Evolutionary conservation across 1,140 invertebrate genomes (phyloP).

Genomic region (Drosophila kohkoa): DNA sequence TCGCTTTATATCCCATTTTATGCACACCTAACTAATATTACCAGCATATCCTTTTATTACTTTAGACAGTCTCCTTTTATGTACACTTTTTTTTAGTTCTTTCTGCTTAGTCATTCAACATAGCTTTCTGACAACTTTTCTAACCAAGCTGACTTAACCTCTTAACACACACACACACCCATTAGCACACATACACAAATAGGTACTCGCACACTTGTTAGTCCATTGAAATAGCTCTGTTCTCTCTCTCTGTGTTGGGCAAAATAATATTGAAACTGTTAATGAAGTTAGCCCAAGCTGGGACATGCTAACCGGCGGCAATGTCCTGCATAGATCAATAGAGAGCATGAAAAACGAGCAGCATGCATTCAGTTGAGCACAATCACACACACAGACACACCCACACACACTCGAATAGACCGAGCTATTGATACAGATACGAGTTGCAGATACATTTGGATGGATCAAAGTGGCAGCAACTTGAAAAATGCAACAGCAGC

Average conservation of each 20-base stretch:
- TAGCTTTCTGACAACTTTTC: neutral
- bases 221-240: slow-evolving; percentile 33
- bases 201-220: neutral
- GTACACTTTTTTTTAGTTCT: too few species aligned
- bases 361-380: neutral
- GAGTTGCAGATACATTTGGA: slow-evolving; percentile 44
- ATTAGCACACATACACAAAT: neutral
- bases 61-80: too few species aligned
- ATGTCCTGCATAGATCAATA: slow-evolving; percentile 59
- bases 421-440: slow-evolving; percentile 12
- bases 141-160: slow-evolving; percentile 11
- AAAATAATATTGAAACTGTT: slow-evolving; percentile 72
- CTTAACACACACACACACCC: slow-evolving; percentile 4
- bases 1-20: too few species aligned
- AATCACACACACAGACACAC: neutral
- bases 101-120: neutral
- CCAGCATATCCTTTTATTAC: too few species aligned
- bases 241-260: slow-evolving; percentile 1
- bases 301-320: slow-evolving; percentile 42
- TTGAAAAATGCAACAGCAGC: slow-evolving; percentile 55
- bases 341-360: slow-evolving; percentile 67
- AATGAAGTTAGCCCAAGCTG: slow-evolving; percentile 66
- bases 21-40: too few species aligned
- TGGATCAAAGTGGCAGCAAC: slow-evolving; percentile 45
- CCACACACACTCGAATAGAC: neutral